These are phyloP conservation scores for Xiphophorus couchianus DNA, from an alignment of 2,113 vertebrate species.

Conservation along the genomic window DNA sequence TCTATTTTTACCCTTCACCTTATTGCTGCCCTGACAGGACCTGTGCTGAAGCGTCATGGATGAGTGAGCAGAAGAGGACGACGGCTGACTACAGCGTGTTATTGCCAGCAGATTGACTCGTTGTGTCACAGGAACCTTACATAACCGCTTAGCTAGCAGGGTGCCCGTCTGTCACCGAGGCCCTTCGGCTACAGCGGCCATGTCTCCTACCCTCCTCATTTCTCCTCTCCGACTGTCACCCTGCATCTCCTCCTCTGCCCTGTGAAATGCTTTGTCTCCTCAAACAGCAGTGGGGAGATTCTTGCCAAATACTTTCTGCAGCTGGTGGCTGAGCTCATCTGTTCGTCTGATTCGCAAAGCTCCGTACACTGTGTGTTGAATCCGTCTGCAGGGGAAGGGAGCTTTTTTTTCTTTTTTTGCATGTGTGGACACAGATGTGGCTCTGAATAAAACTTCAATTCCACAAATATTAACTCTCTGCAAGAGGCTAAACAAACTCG, in stretches of 20 bases:
- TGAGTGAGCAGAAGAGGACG: constrained; percentile 24
- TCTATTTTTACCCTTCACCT: background rate
- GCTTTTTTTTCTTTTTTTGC: too few species aligned
- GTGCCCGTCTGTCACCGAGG: constrained; percentile 38
- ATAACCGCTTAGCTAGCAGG: constrained; percentile 53
- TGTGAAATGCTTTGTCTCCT: constrained; percentile 42
- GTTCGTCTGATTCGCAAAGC: constrained; percentile 47
- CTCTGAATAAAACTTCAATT: constrained; percentile 8
- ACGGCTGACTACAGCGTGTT: constrained; percentile 39
- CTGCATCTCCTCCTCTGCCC: constrained; percentile 25
- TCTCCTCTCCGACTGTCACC: constrained; percentile 13
- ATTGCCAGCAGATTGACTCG: constrained; percentile 37
- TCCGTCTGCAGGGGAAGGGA: background rate
- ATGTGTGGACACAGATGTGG: background rate
- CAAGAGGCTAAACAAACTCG: background rate
- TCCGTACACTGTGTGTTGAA: constrained; percentile 14
- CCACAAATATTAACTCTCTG: background rate
- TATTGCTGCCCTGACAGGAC: background rate
- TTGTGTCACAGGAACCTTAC: constrained; percentile 61
- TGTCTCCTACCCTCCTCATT: constrained; percentile 25
- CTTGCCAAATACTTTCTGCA: constrained; percentile 63
- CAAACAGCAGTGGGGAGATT: constrained; percentile 29
- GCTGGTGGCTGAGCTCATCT: constrained; percentile 71
- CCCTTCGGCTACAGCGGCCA: constrained; percentile 51
- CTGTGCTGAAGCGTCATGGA: constrained; percentile 18